Evolutionary conservation across 2,888 invertebrate genomes (phyloP), one percentile per base, ranked within the genome.

Genomic region (Craniophora ligustri): DNA sequence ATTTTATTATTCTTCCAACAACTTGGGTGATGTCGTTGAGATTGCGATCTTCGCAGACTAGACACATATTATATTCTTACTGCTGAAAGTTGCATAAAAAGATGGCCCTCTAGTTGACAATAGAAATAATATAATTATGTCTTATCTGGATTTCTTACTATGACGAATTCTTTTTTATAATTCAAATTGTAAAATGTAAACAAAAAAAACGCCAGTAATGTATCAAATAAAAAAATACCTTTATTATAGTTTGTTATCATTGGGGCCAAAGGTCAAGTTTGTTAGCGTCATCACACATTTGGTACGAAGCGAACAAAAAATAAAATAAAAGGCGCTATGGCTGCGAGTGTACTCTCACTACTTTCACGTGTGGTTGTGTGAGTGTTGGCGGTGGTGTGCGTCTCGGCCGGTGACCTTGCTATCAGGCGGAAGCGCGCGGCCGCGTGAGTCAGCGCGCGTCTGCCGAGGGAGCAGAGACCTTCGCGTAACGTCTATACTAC

Each of bases 361-460:
- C 92, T 92, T 92, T 92, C 91, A 84, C 87, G 79, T 75, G 61
- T 68, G 63, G 19, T 31, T 71, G 84, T 74, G 85, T 82, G 79
- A 45, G 79, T 67, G 66, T 51, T 53, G 36, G 30, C 53, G 45
- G 54, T 63, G 64, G 87, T 84, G 89, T 86, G 89, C 76, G 87
- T 78, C 72, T 78, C 88, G 89, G 91, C 87, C 91, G 91, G 91
- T 92, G 91, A 91, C 91, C 92, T 93, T 91, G 92, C 92, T 92
- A 93, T 93, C 92, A 92, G 90, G 91, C 92, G 93, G 92, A 93
- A 93, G 92, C 88, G 89, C 82, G 80, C 87, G 87, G 85, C 80
- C 85, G 88, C 78, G 82, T 91, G 92, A 92, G 75, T 92, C 92
- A 91, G 86, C 87, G 86, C 81, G 82, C 89, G 90, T 91, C 91